Evolutionary conservation across 2,797 vertebrate genomes (phyloP).

Genomic region (Dendrocincla fuliginosa): DNA sequence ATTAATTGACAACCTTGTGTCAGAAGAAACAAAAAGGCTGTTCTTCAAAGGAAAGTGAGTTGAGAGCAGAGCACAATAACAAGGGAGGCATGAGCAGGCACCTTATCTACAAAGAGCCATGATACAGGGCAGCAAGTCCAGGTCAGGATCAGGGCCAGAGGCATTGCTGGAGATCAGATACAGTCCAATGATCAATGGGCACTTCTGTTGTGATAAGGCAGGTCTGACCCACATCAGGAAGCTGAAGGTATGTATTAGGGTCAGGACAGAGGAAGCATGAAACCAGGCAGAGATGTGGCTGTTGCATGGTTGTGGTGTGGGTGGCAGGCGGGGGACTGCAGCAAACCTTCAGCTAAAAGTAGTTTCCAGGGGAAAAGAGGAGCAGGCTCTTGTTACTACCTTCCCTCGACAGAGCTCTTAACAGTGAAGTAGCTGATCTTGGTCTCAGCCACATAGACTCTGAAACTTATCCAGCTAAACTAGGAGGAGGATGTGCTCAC

Average conservation of each 20-base stretch:
- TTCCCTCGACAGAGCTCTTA: background rate
- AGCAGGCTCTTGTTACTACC: background rate
- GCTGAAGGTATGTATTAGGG: background rate
- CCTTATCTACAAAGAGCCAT: background rate
- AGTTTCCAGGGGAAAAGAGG: background rate
- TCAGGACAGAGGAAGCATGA: background rate
- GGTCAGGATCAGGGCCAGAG: background rate
- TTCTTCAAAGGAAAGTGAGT: background rate
- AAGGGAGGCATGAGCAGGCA: background rate
- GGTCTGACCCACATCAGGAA: background rate
- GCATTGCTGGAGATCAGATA: background rate
- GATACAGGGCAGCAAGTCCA: background rate
- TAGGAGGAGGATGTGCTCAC: background rate
- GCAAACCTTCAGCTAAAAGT: background rate
- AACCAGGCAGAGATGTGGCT: background rate
- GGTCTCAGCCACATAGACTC: background rate
- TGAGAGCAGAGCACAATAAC: background rate
- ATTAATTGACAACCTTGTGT: background rate
- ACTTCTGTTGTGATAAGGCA: background rate
- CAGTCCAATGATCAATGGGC: background rate
- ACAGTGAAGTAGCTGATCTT: background rate
- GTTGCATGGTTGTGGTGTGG: background rate
- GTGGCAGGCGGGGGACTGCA: background rate
- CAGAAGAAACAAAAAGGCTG: background rate
- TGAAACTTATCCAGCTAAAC: background rate